phyloP scores from a whole-genome alignment of 53 echinoderm and acorn worm species.

The Antedon mediterranea region DNA sequence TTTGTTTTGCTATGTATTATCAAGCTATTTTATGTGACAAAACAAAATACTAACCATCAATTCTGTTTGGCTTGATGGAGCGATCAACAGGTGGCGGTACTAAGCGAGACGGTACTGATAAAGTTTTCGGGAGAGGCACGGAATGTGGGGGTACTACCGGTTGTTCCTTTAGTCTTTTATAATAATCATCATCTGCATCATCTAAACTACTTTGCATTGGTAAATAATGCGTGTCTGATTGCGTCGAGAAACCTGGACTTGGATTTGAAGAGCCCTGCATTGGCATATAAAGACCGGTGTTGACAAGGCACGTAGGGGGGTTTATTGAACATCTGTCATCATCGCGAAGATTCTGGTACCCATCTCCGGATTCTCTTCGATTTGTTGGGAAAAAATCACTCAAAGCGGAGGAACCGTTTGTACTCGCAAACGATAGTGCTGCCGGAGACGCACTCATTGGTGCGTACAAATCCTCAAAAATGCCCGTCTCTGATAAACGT shows the following conservation, averaged over 20 bases:
- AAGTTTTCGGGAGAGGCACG: background rate
- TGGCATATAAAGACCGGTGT: background rate
- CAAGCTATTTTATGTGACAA: too few species aligned
- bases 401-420: background rate
- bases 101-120: background rate
- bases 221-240: background rate
- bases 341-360: background rate
- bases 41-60: slow-evolving; percentile 2
- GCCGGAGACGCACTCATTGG: background rate
- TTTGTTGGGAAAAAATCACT: background rate
- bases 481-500: background rate
- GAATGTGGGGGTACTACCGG: background rate
- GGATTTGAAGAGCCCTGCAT: background rate
- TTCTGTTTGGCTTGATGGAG: slow-evolving; percentile 55
- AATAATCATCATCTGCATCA: background rate
- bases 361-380: background rate
- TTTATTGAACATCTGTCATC: background rate
- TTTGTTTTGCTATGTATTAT: too few species aligned
- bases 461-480: background rate
- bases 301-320: background rate
- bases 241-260: background rate
- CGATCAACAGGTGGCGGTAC: slow-evolving; percentile 60
- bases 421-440: background rate
- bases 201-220: background rate
- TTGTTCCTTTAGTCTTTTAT: background rate